Base-by-base conservation (phyloP, 2,113 vertebrate species). In the Myiopsitta monachus region DNA sequence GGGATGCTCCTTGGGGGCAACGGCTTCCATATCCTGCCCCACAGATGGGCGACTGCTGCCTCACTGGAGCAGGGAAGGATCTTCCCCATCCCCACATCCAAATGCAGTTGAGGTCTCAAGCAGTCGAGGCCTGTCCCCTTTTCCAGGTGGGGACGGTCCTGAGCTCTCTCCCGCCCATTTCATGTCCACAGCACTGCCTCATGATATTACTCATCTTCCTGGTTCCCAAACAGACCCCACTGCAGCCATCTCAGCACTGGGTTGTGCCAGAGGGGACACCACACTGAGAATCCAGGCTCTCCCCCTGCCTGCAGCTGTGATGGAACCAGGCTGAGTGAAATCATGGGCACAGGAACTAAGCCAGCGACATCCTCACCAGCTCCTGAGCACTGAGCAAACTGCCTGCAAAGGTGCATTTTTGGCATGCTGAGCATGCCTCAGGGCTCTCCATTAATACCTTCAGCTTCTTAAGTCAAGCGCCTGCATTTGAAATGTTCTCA, bases 391-490 rank as follows among this genome's bases (percentile, higher is more conserved):
- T 9, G 66, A 59, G 41, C 11, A 66, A 55, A 44, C 66, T 38
- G 54, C 26, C 44, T 16, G 39, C 67, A 46, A 63, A 89, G 83
- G 81, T 6, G 1, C 1, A 11, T 52, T 63, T 72, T 75, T 17
- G 46, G 43, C 79, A 73, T 75, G 79, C 76, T 46, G 61, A 96
- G 90, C 70, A 54, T 2, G 3, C 61, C 69, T 44, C 3, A 1
- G 43, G 55, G 72, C 51, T 68, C 79, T 80, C 84, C 0, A 1
- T 78, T 91, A 85, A 94, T 63, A 81, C 93, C 69, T 86, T 92
- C 85, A 90, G 93, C 95, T 90, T 77, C 88, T 92, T 46, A 57
- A 92, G 41, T 66, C 75, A 79, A 92, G 84, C n/a, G 67, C 47
- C 46, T 36, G 41, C 4, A 2, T 63, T 80, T 7, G 27, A 74